Base-by-base conservation (phyloP, 2,113 vertebrate species). In the Onychorhynchus coronatus region DNA sequence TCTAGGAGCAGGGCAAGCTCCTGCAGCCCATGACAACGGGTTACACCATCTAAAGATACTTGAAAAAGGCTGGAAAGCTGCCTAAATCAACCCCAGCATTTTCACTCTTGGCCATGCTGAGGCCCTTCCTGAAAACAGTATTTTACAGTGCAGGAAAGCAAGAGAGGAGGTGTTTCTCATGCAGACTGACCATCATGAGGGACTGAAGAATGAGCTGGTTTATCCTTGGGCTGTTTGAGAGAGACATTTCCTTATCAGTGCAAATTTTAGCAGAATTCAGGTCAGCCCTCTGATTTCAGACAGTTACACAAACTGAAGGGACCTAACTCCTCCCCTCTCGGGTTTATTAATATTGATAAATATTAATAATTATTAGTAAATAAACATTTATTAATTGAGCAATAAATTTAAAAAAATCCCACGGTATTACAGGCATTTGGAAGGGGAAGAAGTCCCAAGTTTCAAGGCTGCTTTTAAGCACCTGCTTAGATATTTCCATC, bases 11-110 rank as follows among this genome's bases (percentile, higher is more conserved):
- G 24, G 23, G 14, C 2, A 16, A 2, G 8, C 22, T 47, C 46
- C 28, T n/a, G 5, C 24, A 23, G 61, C 37, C 8, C 3, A 5
- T 44, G 14, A 8, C 4, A 8, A 6, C 4, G 33, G 3, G 3
- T 79, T 18, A 42, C 21, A 7, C 31, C 8, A 12, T 5, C 35
- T 53, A 5, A 11, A 42, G 24, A 3, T 8, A 5, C 25, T 37
- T 28, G 15, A 33, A 18, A 53, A 42, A 75, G 23, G 5, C 25
- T 72, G 9, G 10, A 7, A 17, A n/a, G 15, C n/a, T 14, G 23
- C 22, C 17, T 62, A n/a, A 66, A n/a, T 28, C 41, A 52, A 12
- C 7, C 14, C 16, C n/a, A 58, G 27, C 3, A 3, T 47, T 47
- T 71, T 42, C 21, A 15, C 30, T 85, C 14, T 4, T n/a, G 1